Evolutionary conservation across 2,888 invertebrate species (phyloP).

Genomic region (Dusona sp.): DNA sequence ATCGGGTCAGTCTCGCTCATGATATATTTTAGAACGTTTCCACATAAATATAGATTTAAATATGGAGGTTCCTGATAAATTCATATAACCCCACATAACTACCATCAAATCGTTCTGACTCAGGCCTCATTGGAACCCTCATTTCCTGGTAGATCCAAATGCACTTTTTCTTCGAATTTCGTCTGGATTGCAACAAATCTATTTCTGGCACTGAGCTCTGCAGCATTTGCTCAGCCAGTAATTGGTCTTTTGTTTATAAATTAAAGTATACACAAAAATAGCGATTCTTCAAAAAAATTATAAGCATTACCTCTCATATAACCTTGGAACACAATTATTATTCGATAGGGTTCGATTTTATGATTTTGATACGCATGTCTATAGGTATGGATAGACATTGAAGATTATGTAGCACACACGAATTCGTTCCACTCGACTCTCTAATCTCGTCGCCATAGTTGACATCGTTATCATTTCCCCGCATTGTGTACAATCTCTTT

Average conservation of each 20-base stretch:
- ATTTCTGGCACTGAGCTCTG: neutral
- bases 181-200: neutral
- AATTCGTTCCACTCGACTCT: conserved; percentile 35
- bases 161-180: neutral
- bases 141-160: neutral
- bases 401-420: neutral
- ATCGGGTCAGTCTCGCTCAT: conserved; percentile 26
- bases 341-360: conserved; percentile 68
- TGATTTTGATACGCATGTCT: conserved; percentile 46
- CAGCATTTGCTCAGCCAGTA: neutral
- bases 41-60: no score
- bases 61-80: neutral
- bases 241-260: neutral
- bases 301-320: no score
- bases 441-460: conserved; percentile 18
- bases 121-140: neutral
- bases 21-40: neutral
- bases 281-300: neutral
- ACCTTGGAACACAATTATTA: conserved; percentile 68
- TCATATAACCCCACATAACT: neutral
- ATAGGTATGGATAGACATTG: neutral
- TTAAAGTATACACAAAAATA: neutral
- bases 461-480: conserved; percentile 19
- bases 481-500: conserved; percentile 19
- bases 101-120: neutral